Evolutionary conservation across 2,888 invertebrate genomes (phyloP).

Genomic region (Ormyrus rosae): DNA sequence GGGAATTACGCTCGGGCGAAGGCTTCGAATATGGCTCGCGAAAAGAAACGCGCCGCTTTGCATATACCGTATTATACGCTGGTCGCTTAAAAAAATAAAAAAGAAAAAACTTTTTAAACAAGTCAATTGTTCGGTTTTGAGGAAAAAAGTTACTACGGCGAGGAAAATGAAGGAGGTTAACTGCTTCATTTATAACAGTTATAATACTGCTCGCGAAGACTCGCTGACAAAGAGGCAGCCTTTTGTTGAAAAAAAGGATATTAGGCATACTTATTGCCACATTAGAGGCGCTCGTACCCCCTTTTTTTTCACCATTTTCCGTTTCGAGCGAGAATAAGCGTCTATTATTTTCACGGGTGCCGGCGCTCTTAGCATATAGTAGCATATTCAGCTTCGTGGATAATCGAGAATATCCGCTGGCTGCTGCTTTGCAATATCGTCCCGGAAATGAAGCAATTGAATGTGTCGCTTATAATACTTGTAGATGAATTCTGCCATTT

Average conservation of each 20-base stretch:
- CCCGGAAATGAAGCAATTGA: constrained; percentile 56
- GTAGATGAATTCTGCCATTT: constrained; percentile 47
- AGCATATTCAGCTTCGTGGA: constrained; percentile 27
- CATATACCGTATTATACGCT: too few species aligned
- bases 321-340: constrained; percentile 27
- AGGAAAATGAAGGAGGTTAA: not conserved
- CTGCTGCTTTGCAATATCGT: constrained; percentile 7
- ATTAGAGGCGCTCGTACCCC: constrained; percentile 1
- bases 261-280: constrained; percentile 17
- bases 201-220: constrained; percentile 9
- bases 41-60: too few species aligned
- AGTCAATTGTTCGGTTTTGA: too few species aligned
- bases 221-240: not conserved
- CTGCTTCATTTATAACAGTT: not conserved
- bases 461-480: constrained; percentile 53
- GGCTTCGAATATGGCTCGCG: too few species aligned
- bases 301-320: constrained; percentile 19
- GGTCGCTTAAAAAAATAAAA: not conserved
- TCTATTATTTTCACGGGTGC: constrained; percentile 53
- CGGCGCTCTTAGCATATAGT: constrained; percentile 29
- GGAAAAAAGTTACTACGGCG: too few species aligned
- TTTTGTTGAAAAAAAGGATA: constrained; percentile 7
- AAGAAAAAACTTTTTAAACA: not conserved
- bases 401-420: constrained; percentile 57
- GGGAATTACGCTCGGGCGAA: too few species aligned